Conservation (phyloP, 2,888 invertebrate genomes). For the Diabrotica balteata region DNA sequence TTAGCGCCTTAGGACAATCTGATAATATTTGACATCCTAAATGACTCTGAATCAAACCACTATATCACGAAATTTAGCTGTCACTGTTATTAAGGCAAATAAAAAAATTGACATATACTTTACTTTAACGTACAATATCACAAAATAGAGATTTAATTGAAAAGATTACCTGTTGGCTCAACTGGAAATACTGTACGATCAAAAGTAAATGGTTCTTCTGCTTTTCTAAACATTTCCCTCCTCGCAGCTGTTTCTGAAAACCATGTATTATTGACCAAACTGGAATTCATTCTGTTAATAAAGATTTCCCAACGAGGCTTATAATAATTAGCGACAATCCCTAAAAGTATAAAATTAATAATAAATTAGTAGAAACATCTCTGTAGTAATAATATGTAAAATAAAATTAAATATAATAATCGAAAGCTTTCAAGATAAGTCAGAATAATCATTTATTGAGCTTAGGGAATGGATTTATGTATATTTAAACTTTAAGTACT, state of each 20-base stretch:
- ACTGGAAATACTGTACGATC: conserved; percentile 61
- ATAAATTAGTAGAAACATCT: no score
- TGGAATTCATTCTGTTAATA: conserved; percentile 65
- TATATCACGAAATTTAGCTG: no score
- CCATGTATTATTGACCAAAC: conserved; percentile 61
- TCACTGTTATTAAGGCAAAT: no score
- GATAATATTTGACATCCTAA: no score
- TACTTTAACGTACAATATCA: not conserved
- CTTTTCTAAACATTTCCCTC: conserved; percentile 64
- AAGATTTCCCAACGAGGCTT: conserved; percentile 80
- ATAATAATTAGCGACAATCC: conserved; percentile 73
- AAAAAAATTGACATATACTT: not conserved
- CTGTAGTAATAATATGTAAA: no score
- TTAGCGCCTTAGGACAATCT: no score
- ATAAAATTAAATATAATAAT: no score
- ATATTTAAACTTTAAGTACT: no score
- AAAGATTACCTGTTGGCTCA: conserved; percentile 51
- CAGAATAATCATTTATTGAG: no score
- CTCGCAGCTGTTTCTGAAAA: conserved; percentile 70
- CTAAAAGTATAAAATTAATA: conserved; percentile 49
- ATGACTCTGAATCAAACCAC: no score
- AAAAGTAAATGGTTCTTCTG: conserved; percentile 74
- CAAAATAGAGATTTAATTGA: not conserved
- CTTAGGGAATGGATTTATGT: no score
- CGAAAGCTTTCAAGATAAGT: no score